Conservation (phyloP, 2,113 vertebrate species). For the Gasterosteus nipponicus region DNA sequence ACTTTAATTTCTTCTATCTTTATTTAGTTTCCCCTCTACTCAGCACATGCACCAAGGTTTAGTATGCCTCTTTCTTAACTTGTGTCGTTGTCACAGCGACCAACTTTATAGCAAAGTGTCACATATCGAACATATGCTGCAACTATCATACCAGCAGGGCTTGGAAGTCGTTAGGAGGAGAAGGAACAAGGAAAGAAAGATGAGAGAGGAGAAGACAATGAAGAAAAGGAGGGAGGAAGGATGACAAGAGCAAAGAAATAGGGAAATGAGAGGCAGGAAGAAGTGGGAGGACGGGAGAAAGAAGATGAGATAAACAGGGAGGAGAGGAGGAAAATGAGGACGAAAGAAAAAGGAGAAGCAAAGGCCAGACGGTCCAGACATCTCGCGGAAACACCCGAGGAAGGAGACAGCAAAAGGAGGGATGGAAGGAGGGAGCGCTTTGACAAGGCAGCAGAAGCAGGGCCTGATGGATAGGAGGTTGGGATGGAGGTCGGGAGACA, state of each 20-base stretch:
- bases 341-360: not conserved
- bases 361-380: constrained; percentile 42
- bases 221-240: not conserved
- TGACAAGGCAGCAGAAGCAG: constrained; percentile 26
- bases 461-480: constrained; percentile 40
- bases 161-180: not conserved
- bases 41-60: constrained; percentile 33
- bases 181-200: not conserved
- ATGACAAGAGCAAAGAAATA: not conserved
- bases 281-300: not conserved
- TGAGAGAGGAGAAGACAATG: not conserved
- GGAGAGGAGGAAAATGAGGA: not conserved
- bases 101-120: constrained; percentile 25
- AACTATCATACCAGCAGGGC: not conserved
- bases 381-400: constrained; percentile 27
- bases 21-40: not conserved
- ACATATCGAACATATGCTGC: constrained; percentile 5
- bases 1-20: constrained; percentile 30
- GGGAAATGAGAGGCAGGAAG: not conserved
- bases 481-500: constrained; percentile 41
- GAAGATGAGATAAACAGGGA: no score
- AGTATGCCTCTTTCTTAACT: constrained; percentile 8
- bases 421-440: constrained; percentile 19
- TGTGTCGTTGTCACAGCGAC: constrained; percentile 15
- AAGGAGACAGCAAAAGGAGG: constrained; percentile 23